A percentile compares a stretch with the other conserved stretches of the same genome.
Evolutionary conservation across 1,140 invertebrate genomes (phyloP).

Genomic region (Aphaenogaster ashmeadi): DNA sequence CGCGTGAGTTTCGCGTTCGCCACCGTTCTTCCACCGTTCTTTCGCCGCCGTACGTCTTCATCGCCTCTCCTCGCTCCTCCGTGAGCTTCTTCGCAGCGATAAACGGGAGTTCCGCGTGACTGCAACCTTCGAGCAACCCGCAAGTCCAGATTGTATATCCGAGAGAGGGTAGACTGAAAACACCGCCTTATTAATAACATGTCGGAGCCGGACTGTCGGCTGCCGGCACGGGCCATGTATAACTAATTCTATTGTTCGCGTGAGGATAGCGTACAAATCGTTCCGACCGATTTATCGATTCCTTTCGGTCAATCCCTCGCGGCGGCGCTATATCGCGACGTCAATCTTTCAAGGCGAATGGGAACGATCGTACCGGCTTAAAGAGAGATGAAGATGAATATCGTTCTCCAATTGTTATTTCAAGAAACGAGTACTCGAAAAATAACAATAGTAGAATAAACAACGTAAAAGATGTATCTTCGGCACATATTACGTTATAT

Average conservation of each 20-base stretch:
- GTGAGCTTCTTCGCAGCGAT: background rate
- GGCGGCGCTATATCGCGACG: background rate
- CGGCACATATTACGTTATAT: background rate
- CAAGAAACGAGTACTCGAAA: background rate
- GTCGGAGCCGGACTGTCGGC: slow-evolving; percentile 22
- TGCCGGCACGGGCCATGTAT: slow-evolving; percentile 34
- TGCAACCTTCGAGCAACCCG: background rate
- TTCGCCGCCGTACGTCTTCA: background rate
- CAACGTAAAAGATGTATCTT: background rate
- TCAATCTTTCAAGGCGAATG: slow-evolving; percentile 21
- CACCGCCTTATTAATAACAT: slow-evolving; percentile 59
- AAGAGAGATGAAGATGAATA: slow-evolving; percentile 10
- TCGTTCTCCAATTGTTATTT: background rate
- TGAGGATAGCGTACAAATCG: slow-evolving; percentile 25
- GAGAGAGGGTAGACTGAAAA: slow-evolving; percentile 30
- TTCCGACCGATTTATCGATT: slow-evolving; percentile 35
- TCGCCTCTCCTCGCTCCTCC: background rate
- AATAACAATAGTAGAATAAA: background rate
- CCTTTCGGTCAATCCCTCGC: slow-evolving; percentile 2
- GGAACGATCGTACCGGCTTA: background rate
- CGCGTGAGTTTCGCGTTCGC: background rate
- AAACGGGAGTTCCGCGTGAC: slow-evolving; percentile 41
- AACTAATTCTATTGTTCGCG: slow-evolving; percentile 19
- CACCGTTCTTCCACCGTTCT: background rate
- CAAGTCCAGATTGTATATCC: slow-evolving; percentile 30